phyloP scores from a whole-genome alignment of 1,140 invertebrate genomes.

The Apocrypta bakeri region DNA sequence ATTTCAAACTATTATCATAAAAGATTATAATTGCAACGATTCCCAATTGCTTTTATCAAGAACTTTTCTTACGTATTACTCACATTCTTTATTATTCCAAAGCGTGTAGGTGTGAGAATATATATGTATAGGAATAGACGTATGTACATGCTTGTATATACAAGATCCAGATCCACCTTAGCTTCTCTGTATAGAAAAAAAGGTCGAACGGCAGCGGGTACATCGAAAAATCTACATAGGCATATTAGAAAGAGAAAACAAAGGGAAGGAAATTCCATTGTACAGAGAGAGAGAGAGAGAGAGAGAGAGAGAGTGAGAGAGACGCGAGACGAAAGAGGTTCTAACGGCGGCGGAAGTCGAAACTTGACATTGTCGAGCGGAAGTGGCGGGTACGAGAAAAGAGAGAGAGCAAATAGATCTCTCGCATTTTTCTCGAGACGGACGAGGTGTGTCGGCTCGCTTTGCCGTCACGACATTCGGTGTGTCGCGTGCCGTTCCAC shows the following conservation, averaged over 20 bases:
- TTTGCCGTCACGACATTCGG: neutral
- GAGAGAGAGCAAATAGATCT: conserved; percentile 66
- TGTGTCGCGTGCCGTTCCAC: conserved; percentile 61
- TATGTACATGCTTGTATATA: too few species aligned
- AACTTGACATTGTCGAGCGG: conserved; percentile 73
- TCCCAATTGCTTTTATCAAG: too few species aligned
- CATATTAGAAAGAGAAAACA: conserved; percentile 38
- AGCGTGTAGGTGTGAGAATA: too few species aligned
- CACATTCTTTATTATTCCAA: too few species aligned
- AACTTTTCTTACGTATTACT: too few species aligned
- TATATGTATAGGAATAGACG: too few species aligned
- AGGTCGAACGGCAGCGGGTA: too few species aligned
- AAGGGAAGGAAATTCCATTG: conserved; percentile 45
- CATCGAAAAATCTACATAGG: neutral
- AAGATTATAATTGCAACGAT: too few species aligned
- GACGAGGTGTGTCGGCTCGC: conserved; percentile 68
- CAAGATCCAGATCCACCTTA: too few species aligned
- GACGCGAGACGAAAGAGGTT: too few species aligned
- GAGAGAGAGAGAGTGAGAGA: too few species aligned
- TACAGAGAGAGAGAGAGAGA: neutral
- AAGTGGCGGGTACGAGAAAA: conserved; percentile 69
- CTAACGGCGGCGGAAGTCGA: conserved; percentile 68
- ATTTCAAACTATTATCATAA: neutral
- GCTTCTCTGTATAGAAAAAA: too few species aligned
- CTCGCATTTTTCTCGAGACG: conserved; percentile 66